Percentiles rank a stretch among this genome's conserved stretches.
phyloP scores from a whole-genome alignment of 2,888 invertebrate genomes.

The Zele albiditarsus region DNA sequence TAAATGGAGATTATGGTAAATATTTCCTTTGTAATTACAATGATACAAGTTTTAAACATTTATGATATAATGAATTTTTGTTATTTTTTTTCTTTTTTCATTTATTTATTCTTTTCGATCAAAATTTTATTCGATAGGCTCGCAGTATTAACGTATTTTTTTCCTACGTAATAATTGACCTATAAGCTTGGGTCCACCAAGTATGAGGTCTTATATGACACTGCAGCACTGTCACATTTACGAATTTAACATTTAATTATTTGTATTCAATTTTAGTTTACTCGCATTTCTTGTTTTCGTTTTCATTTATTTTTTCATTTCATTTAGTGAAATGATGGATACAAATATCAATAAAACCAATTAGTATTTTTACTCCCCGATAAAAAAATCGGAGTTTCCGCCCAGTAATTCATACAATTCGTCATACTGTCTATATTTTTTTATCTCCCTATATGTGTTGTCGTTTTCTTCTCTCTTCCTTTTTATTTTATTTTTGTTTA shows the following conservation, averaged over 20 bases:
- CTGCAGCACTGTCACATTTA: slow-evolving; percentile 26
- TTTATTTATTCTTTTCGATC: slow-evolving; percentile 48
- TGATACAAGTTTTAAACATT: slow-evolving; percentile 70
- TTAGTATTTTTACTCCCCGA: background rate
- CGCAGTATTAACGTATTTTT: slow-evolving; percentile 57
- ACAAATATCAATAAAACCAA: slow-evolving; percentile 14
- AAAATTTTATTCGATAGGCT: slow-evolving; percentile 61
- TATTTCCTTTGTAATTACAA: slow-evolving; percentile 66
- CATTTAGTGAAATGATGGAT: slow-evolving; percentile 30
- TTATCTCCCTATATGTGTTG: slow-evolving; percentile 30
- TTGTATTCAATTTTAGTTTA: slow-evolving; percentile 14
- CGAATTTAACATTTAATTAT: slow-evolving; percentile 24
- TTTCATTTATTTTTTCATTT: slow-evolving; percentile 36
- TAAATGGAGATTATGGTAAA: slow-evolving; percentile 67
- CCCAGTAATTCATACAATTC: background rate
- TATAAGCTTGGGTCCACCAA: slow-evolving; percentile 53
- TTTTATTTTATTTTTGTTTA: slow-evolving; percentile 30
- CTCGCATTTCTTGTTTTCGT: background rate
- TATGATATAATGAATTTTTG: slow-evolving; percentile 67
- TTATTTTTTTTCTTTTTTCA: slow-evolving; percentile 43
- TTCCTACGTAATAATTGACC: slow-evolving; percentile 50
- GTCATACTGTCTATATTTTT: slow-evolving; percentile 36
- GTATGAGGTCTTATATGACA: slow-evolving; percentile 47
- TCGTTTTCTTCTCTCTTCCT: slow-evolving; percentile 21
- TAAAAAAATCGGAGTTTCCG: slow-evolving; percentile 3